Conservation (phyloP, 2,113 vertebrate genomes). For the Silurus glanis region DNA sequence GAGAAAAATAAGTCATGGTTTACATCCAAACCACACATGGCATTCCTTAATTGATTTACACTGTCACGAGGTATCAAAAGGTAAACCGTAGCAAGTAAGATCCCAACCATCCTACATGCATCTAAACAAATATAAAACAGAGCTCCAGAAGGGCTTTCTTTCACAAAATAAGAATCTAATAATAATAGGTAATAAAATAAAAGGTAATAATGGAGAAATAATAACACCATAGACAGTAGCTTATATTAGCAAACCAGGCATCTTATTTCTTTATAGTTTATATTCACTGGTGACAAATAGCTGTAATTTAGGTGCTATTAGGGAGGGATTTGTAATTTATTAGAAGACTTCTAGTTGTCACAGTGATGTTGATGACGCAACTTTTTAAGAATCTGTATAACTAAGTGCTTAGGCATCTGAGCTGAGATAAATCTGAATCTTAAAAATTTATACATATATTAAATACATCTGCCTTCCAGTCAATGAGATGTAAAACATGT, state of each 20-base stretch:
- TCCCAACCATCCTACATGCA: neutral
- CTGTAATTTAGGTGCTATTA: constrained; percentile 51
- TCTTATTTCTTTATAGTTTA: constrained; percentile 63
- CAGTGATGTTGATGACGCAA: constrained; percentile 57
- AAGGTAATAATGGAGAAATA: neutral
- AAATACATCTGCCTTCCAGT: neutral
- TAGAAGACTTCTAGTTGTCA: constrained; percentile 59
- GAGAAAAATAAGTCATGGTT: constrained; percentile 30
- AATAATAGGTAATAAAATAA: too few species aligned
- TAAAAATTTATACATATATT: neutral
- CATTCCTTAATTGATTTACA: neutral
- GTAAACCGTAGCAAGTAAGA: neutral
- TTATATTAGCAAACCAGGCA: constrained; percentile 31
- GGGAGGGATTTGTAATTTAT: constrained; percentile 60
- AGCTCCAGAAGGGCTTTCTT: neutral
- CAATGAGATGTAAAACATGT: constrained; percentile 8
- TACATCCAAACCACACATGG: neutral
- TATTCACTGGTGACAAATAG: constrained; percentile 51
- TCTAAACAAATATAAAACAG: neutral
- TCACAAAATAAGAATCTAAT: neutral
- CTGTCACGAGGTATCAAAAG: neutral
- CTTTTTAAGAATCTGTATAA: constrained; percentile 51
- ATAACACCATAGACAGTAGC: neutral
- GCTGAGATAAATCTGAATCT: neutral
- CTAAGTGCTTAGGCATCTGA: constrained; percentile 47